phyloP scores from a whole-genome alignment of 2,888 invertebrate genomes.

The Bombyx huttoni region DNA sequence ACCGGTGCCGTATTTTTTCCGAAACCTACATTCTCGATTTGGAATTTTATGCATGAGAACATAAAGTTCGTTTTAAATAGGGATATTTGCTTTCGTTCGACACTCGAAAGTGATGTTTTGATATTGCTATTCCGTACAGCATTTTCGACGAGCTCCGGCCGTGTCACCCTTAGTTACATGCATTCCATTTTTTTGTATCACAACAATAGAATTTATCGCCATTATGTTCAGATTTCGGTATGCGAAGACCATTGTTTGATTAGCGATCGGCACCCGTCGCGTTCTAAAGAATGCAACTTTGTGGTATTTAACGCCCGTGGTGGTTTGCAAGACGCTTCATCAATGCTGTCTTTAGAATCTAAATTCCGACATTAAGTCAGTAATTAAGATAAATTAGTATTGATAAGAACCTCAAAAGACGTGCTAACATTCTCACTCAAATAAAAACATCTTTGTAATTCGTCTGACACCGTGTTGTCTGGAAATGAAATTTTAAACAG shows the following conservation, averaged over 20 bases:
- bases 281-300: slow-evolving; percentile 34
- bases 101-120: slow-evolving; percentile 31
- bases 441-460: slow-evolving; percentile 20
- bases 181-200: slow-evolving; percentile 36
- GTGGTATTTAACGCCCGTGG: slow-evolving; percentile 63
- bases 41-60: slow-evolving; percentile 7
- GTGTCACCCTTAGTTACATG: slow-evolving; percentile 35
- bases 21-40: slow-evolving; percentile 10
- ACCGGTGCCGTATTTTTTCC: slow-evolving; percentile 29
- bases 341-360: slow-evolving; percentile 46
- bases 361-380: slow-evolving; percentile 52
- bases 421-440: slow-evolving; percentile 40
- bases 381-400: slow-evolving; percentile 66
- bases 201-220: slow-evolving; percentile 44
- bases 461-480: background rate
- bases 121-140: slow-evolving; percentile 34
- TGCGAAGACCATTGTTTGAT: slow-evolving; percentile 58
- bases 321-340: slow-evolving; percentile 57
- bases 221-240: slow-evolving; percentile 27
- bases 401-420: slow-evolving; percentile 48
- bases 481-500: background rate
- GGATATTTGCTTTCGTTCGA: slow-evolving; percentile 13
- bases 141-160: slow-evolving; percentile 35
- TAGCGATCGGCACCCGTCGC: slow-evolving; percentile 40
- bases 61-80: slow-evolving; percentile 16